Base-by-base conservation (phyloP, 2,888 invertebrate species). In the Taphrorychus bicolor region DNA sequence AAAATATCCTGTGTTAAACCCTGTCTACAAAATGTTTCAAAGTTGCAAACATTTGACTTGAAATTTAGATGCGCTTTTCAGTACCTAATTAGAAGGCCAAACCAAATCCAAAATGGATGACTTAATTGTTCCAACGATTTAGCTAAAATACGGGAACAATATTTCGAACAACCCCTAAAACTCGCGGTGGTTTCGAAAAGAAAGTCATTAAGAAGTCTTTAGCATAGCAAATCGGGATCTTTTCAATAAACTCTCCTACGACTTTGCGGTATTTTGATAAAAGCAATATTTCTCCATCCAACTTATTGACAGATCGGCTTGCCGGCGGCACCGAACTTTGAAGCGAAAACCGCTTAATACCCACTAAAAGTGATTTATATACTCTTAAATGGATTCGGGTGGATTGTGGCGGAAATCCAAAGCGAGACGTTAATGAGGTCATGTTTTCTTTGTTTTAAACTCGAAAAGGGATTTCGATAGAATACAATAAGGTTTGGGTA, bases 151-250 rank as follows among this genome's bases (percentile, higher is more conserved):
- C n/a, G n/a, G n/a, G n/a, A n/a, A n/a, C n/a, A 45, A 45, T 45
- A 7, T 17, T 19, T 19, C 19, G 32, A 21, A 59, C 32, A 32
- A 9, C 32, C 32, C 32, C 32, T 32, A 1, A 32, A 32, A 32
- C 32, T 32, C 7, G 45, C 42, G 23, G 21, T 45, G 23, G 23
- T 49, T 14, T 32, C 5, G n/a, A 59, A 22, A 48, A 48, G 23
- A 41, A 60, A 60, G 51, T 52, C 59, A 60, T 60, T 60, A 60
- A 49, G 51, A 60, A 52, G 51, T 60, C 59, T 60, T 60, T 60
- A 60, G 59, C 52, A 19, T 51, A 60, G 52, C 59, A 60, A 60
- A 60, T 60, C 52, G 59, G 21, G 19, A 24, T 52, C 21, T 24
- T 41, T 22, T 41, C 59, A 51, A 60, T 60, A 60, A 60, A 60